Conservation (phyloP, 2,113 vertebrate genomes). For the Forbesichthys agassizii region DNA sequence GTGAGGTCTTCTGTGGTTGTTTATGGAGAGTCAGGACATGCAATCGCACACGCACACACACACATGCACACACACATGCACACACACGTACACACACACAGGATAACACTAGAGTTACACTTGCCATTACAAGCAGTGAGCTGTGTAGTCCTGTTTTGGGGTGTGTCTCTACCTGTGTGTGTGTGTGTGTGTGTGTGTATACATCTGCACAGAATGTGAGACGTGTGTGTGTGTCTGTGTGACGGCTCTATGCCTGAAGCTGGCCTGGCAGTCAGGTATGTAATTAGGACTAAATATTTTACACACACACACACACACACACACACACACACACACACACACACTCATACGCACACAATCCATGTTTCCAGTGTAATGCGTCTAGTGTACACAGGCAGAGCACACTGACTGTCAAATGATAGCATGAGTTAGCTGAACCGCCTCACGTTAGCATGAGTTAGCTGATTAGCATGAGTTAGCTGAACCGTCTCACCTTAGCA, state of each 20-base stretch:
- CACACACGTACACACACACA: constrained; percentile 1
- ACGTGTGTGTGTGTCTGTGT: background rate
- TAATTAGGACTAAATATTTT: constrained; percentile 39
- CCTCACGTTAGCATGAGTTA: too few species aligned
- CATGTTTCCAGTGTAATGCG: too few species aligned
- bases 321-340: background rate
- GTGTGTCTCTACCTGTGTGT: background rate
- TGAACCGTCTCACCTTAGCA: too few species aligned
- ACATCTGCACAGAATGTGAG: too few species aligned
- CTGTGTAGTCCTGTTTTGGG: constrained; percentile 27
- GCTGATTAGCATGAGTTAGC: too few species aligned
- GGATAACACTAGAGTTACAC: constrained; percentile 13
- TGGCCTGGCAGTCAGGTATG: constrained; percentile 23
- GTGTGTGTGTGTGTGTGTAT: too few species aligned
- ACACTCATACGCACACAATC: background rate
- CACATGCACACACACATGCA: background rate
- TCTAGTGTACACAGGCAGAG: too few species aligned
- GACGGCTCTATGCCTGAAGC: constrained; percentile 21
- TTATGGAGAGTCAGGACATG: too few species aligned
- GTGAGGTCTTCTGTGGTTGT: too few species aligned
- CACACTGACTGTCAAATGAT: too few species aligned
- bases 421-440: too few species aligned
- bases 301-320: constrained; percentile 1
- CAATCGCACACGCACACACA: background rate
- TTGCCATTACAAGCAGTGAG: constrained; percentile 35